Base-by-base conservation (phyloP, 2,888 invertebrate genomes). In the Drosophila niveifrons region DNA sequence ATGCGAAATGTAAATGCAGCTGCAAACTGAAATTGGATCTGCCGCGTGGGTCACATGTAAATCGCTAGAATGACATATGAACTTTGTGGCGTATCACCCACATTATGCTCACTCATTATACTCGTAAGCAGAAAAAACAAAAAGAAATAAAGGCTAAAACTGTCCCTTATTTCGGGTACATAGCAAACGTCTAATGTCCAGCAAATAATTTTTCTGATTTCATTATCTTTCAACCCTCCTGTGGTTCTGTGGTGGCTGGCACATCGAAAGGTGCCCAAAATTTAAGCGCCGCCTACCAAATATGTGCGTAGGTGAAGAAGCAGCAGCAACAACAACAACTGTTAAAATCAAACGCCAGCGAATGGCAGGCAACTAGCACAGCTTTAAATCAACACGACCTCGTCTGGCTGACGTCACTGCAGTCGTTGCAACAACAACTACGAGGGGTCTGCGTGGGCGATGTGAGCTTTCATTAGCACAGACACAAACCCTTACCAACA, bases 251-350 rank as follows among this genome's bases (percentile, higher is more conserved):
- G 51, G 41, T 44, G 31, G 28, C 41, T 44, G 43, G 43, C 44
- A 17, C 15, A 50, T 4, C 48, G 34, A 17, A 61, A 82, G 64
- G 74, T 68, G 31, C 11, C 63, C 50, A 66, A 66, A 52, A 53
- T 11, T 59, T 76, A 88, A 66, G 88, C 84, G 57, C 89, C 89
- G 89, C 88, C 84, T 65, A 78, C 85, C 39, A 57, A 66, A 64
- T 52, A 23, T 64, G 55, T 78, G 83, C 83, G 89, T 84, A 73
- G 80, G 80, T 71, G 72, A 48, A 63, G 36, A 47, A 31, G 39
- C 44, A 68, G n/a, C 62, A 53, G 15, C 34, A 71, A 52, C 61
- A 66, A 52, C 61, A 66, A 36, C 18, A 31, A 47, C 11, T 44
- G 57, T 65, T 53, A 57, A 55, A 67, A 69, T 74, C 53, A 48